Percentiles rank a stretch among this genome's conserved stretches.
Conservation (phyloP, 2,797 vertebrate genomes). For the Takifugu ocellatus region DNA sequence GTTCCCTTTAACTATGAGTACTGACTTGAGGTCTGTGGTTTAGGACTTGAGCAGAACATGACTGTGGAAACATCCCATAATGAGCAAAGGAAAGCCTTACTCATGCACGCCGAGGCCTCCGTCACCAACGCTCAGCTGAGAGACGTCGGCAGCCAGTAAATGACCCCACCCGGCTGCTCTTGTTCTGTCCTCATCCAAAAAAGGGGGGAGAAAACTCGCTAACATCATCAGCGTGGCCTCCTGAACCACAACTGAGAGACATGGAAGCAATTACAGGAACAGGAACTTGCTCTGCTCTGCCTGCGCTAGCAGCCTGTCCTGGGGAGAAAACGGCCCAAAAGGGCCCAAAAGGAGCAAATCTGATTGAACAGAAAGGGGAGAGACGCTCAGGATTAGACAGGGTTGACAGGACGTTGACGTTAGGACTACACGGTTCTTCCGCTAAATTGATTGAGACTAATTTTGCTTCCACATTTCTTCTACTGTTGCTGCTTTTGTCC, state of each 20-base stretch:
- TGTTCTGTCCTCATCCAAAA: constrained; percentile 26
- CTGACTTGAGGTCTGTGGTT: constrained; percentile 41
- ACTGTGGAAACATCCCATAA: constrained; percentile 48
- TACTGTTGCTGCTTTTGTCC: no score
- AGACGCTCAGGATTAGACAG: no score
- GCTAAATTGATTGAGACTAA: no score
- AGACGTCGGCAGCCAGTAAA: constrained; percentile 42
- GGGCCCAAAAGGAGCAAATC: background rate
- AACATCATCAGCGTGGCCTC: constrained; percentile 53
- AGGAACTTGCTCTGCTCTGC: constrained; percentile 33
- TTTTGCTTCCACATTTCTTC: no score
- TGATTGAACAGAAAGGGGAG: no score
- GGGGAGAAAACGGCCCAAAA: background rate
- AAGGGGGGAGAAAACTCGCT: constrained; percentile 28
- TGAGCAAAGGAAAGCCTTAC: constrained; percentile 56
- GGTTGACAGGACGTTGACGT: no score
- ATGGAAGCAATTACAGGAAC: constrained; percentile 77
- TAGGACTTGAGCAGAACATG: constrained; percentile 37
- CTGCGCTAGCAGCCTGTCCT: constrained; percentile 15
- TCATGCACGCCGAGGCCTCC: constrained; percentile 47
- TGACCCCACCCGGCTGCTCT: constrained; percentile 62
- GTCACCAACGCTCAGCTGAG: constrained; percentile 47
- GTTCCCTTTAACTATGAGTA: constrained; percentile 29
- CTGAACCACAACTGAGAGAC: constrained; percentile 59
- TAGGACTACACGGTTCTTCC: no score